These are phyloP conservation scores for Pristis pectinata DNA, from an alignment of 2,797 vertebrate species.

Conservation along the genomic window DNA sequence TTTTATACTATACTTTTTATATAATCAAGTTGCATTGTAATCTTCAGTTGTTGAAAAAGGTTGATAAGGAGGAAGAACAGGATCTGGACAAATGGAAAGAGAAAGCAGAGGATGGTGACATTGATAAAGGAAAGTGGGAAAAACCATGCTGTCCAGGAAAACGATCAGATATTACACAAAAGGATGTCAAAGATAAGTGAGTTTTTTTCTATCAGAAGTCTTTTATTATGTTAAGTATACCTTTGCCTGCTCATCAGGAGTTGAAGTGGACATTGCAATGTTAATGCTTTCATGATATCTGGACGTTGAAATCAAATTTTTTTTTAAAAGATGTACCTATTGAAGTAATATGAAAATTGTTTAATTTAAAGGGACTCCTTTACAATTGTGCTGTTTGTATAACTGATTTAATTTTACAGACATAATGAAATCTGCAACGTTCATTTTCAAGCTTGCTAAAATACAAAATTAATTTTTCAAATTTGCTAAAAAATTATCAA, in stretches of 20 bases:
- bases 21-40: constrained; percentile 10
- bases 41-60: constrained; percentile 87
- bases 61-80: constrained; percentile 81
- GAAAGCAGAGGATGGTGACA: constrained; percentile 69
- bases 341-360: neutral
- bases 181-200: constrained; percentile 81
- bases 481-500: neutral
- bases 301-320: neutral
- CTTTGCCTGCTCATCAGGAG: neutral
- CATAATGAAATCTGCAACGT: neutral
- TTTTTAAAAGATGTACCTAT: neutral
- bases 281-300: neutral
- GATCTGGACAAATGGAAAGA: constrained; percentile 75
- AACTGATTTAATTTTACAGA: neutral
- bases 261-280: neutral
- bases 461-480: neutral
- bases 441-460: neutral
- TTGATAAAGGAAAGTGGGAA: constrained; percentile 75
- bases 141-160: constrained; percentile 57
- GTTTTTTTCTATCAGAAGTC: constrained; percentile 39
- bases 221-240: neutral
- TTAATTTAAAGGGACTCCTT: neutral
- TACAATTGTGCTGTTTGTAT: neutral
- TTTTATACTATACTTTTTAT: neutral
- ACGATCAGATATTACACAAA: constrained; percentile 48